Evolutionary conservation across 2,888 invertebrate species (phyloP).

Genomic region (Byasa hedistus): DNA sequence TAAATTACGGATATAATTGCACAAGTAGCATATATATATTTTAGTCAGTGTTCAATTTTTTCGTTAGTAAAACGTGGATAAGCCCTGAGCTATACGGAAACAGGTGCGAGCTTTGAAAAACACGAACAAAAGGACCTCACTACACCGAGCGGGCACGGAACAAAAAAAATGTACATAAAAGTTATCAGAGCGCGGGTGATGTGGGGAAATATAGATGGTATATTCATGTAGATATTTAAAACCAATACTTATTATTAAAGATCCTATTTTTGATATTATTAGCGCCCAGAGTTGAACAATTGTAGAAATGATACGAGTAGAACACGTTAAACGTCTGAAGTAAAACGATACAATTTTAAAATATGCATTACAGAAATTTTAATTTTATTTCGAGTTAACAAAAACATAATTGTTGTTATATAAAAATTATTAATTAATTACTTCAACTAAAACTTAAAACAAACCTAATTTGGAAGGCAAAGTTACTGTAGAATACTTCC

Average conservation of each 20-base stretch:
- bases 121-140: constrained; percentile 45
- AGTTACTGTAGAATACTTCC: too few species aligned
- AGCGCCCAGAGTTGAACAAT: too few species aligned
- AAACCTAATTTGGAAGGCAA: too few species aligned
- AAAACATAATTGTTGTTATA: too few species aligned
- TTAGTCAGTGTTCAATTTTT: not conserved
- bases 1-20: not conserved
- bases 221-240: not conserved
- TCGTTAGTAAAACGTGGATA: constrained; percentile 22
- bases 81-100: constrained; percentile 41
- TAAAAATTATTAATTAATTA: too few species aligned
- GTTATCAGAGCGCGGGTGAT: constrained; percentile 26
- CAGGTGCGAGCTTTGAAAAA: constrained; percentile 36
- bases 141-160: constrained; percentile 31
- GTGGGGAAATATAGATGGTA: not conserved
- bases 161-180: constrained; percentile 32
- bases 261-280: too few species aligned
- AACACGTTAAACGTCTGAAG: not conserved
- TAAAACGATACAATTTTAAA: too few species aligned
- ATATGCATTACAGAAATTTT: too few species aligned
- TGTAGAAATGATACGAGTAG: not conserved
- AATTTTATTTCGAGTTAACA: too few species aligned
- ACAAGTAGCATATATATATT: not conserved
- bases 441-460: too few species aligned
- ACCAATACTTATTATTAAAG: not conserved